A percentile compares a stretch with the other conserved stretches of the same genome.
Conservation (phyloP, 2,888 invertebrate species). For the Parasteatoda lunata region DNA sequence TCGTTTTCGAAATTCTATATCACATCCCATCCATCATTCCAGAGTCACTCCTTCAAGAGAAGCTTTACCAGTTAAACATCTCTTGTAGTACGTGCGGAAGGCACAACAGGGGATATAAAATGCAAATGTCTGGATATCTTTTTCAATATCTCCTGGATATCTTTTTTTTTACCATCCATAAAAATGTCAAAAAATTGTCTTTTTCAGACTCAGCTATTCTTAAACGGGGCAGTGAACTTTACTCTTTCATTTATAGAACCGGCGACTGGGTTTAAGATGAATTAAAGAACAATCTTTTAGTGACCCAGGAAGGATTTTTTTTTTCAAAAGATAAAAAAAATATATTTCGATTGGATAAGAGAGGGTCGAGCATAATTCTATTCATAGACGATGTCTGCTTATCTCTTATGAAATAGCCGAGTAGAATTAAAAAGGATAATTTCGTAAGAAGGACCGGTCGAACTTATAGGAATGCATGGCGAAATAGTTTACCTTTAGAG, state of each 20-base stretch:
- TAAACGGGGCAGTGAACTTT: constrained; percentile 48
- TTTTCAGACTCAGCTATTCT: background rate
- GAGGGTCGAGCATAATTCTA: background rate
- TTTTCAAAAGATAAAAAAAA: background rate
- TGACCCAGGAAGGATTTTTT: constrained; percentile 46
- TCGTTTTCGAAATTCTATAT: background rate
- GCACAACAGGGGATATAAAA: background rate
- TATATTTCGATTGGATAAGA: background rate
- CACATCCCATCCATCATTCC: background rate
- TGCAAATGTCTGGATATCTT: background rate
- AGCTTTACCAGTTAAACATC: background rate
- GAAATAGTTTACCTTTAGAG: constrained; percentile 22
- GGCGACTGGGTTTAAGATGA: constrained; percentile 7
- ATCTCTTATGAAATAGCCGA: constrained; percentile 16
- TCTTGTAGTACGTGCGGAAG: background rate
- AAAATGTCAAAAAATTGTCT: constrained; percentile 33
- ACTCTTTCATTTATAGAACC: constrained; percentile 15
- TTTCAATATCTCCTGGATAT: background rate
- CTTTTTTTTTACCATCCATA: constrained; percentile 1
- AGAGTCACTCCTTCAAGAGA: background rate
- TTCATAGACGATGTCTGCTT: background rate
- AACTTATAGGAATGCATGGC: constrained; percentile 11
- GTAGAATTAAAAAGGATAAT: constrained; percentile 9
- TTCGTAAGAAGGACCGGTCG: constrained; percentile 51
- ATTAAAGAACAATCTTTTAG: background rate